phyloP scores from a whole-genome alignment of 2,888 invertebrate genomes.

The Callyntrura guangdongensis region DNA sequence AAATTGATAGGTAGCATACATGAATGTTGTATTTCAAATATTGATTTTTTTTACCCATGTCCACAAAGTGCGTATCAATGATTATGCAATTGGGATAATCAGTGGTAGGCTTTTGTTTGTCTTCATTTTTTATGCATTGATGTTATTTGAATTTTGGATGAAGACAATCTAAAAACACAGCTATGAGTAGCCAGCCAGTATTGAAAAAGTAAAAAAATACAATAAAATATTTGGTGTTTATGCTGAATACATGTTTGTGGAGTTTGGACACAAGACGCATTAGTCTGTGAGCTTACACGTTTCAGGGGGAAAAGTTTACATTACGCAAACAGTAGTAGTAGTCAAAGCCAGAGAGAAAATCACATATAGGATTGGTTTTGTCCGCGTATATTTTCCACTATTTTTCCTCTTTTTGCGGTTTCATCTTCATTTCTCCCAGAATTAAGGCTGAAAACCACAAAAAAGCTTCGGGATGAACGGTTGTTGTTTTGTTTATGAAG shows the following conservation, averaged over 20 bases:
- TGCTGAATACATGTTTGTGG: not conserved
- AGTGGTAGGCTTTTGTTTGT: constrained; percentile 62
- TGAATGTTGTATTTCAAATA: constrained; percentile 17
- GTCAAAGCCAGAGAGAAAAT: constrained; percentile 46
- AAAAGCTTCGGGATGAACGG: constrained; percentile 72
- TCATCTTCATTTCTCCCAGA: constrained; percentile 77
- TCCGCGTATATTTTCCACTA: constrained; percentile 63
- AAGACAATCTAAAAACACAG: constrained; percentile 28
- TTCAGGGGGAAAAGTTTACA: constrained; percentile 47
- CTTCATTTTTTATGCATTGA: constrained; percentile 68
- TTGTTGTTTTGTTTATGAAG: constrained; percentile 61
- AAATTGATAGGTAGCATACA: constrained; percentile 69
- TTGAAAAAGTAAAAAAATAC: constrained; percentile 14
- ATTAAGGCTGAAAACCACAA: constrained; percentile 77
- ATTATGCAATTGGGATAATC: constrained; percentile 77
- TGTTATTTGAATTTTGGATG: constrained; percentile 72
- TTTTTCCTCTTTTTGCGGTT: constrained; percentile 79
- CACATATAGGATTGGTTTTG: constrained; percentile 78
- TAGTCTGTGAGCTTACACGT: not conserved
- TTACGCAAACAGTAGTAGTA: constrained; percentile 15
- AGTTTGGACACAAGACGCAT: not conserved
- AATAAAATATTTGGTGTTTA: not conserved
- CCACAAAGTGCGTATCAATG: constrained; percentile 46
- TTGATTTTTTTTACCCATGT: constrained; percentile 50
- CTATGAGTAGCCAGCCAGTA: constrained; percentile 12